Evolutionary conservation across 2,113 vertebrate species (phyloP).

Genomic region (Greenwoodochromis staneri): DNA sequence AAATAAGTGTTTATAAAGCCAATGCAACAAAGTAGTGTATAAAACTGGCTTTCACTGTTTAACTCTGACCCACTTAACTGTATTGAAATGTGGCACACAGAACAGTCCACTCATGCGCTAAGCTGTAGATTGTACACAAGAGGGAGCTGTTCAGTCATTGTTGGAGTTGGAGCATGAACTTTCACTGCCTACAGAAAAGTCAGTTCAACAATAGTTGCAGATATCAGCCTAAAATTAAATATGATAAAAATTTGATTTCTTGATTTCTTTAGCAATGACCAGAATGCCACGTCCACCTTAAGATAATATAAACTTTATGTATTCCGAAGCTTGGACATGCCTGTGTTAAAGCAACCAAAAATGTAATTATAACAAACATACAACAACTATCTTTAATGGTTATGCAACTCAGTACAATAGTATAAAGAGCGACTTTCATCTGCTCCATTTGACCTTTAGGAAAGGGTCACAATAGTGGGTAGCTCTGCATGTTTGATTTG

Average conservation of each 20-base stretch:
- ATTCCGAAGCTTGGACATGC: accelerated
- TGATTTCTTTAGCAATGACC: not conserved
- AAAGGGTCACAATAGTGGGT: not conserved
- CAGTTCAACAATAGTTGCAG: not conserved
- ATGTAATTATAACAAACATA: not conserved
- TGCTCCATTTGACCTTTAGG: not conserved
- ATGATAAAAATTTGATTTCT: not conserved
- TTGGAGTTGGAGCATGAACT: accelerated
- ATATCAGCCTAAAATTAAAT: not conserved
- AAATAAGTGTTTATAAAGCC: not conserved
- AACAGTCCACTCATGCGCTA: not conserved
- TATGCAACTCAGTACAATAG: not conserved
- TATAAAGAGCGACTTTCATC: not conserved
- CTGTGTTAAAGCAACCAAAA: not conserved
- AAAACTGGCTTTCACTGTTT: not conserved
- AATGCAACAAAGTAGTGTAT: not conserved
- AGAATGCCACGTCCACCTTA: not conserved
- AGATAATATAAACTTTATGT: not conserved
- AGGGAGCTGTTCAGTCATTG: not conserved
- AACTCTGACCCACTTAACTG: not conserved
- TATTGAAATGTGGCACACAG: not conserved
- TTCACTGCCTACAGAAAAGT: not conserved
- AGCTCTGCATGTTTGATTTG: not conserved
- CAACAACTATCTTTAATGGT: not conserved
- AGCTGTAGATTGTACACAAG: not conserved